Conservation (phyloP, 2,797 vertebrate species). For the Chelidonichthys spinosus region DNA sequence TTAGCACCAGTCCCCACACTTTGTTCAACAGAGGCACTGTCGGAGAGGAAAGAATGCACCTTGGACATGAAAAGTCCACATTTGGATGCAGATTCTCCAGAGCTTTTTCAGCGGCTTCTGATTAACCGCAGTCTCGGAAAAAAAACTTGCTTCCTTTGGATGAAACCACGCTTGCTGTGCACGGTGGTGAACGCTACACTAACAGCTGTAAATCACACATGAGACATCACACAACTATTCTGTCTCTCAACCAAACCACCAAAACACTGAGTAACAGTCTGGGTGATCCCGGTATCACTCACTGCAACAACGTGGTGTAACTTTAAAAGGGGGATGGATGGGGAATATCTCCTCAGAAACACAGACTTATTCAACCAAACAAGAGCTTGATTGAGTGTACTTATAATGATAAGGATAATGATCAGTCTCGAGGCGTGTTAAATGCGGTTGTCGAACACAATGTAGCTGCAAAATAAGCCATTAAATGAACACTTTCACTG, state of each 20-base stretch:
- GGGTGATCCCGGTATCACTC: conserved; percentile 9
- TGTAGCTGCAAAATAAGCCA: conserved; percentile 35
- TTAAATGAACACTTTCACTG: conserved; percentile 44
- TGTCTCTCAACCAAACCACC: conserved; percentile 19
- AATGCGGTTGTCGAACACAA: conserved; percentile 25
- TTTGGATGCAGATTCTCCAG: conserved; percentile 23
- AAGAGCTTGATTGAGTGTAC: conserved; percentile 16
- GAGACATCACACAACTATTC: conserved; percentile 7
- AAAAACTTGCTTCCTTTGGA: conserved; percentile 10
- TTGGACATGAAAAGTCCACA: conserved; percentile 28
- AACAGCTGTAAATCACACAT: conserved; percentile 47
- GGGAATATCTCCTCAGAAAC: conserved; percentile 14
- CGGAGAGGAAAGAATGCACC: conserved; percentile 25
- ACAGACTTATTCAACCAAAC: conserved; percentile 13
- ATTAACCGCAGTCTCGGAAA: conserved; percentile 25
- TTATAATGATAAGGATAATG: conserved; percentile 43
- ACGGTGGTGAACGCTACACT: conserved; percentile 29
- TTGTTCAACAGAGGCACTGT: conserved; percentile 23
- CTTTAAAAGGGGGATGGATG: conserved; percentile 2
- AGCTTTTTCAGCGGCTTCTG: conserved; percentile 19
- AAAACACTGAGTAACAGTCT: conserved; percentile 7
- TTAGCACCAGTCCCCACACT: conserved; percentile 16
- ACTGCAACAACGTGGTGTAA: conserved; percentile 2
- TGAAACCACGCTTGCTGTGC: conserved; percentile 22
- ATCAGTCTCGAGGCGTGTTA: conserved; percentile 25